Percentiles rank a stretch among this genome's conserved stretches.
These are phyloP conservation scores for Meliscaeva auricollis DNA, from an alignment of 2,888 invertebrate genomes.

Conservation along the genomic window DNA sequence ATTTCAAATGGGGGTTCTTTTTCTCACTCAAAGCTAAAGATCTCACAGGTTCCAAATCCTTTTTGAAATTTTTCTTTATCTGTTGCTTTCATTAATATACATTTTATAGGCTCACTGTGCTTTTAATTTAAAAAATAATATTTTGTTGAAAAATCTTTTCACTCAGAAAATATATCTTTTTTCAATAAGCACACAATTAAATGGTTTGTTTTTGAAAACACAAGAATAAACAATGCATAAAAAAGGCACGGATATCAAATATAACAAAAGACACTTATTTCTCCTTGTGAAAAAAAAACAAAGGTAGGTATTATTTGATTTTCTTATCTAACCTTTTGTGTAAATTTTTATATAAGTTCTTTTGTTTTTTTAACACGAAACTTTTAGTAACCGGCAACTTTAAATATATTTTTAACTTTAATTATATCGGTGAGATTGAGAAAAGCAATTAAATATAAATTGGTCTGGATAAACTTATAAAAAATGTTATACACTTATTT, in stretches of 20 bases:
- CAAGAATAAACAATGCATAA: neutral
- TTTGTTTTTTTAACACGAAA: neutral
- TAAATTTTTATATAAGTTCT: constrained; percentile 20
- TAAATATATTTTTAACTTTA: neutral
- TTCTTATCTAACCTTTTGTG: constrained; percentile 60
- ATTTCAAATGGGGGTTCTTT: neutral
- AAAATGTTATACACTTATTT: constrained; percentile 55
- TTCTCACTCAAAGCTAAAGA: constrained; percentile 24
- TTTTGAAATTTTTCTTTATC: constrained; percentile 53
- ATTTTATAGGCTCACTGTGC: constrained; percentile 3
- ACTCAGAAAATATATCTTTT: constrained; percentile 8
- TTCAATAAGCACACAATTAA: neutral
- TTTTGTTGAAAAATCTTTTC: neutral
- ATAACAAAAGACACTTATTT: constrained; percentile 26
- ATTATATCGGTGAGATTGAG: constrained; percentile 8
- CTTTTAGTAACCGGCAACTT: constrained; percentile 14
- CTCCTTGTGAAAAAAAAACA: constrained; percentile 3
- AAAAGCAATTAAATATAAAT: constrained; percentile 36
- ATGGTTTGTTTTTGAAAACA: constrained; percentile 9
- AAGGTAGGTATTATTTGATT: constrained; percentile 28
- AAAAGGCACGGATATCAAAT: constrained; percentile 9
- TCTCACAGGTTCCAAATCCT: constrained; percentile 33
- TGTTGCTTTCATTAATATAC: constrained; percentile 49
- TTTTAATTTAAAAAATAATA: constrained; percentile 3
- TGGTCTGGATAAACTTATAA: constrained; percentile 27